A percentile compares a stretch with the other conserved stretches of the same genome.
These are phyloP conservation scores for Liopterus haemorrhoidalis DNA, from an alignment of 2,888 invertebrate species.

Conservation along the genomic window DNA sequence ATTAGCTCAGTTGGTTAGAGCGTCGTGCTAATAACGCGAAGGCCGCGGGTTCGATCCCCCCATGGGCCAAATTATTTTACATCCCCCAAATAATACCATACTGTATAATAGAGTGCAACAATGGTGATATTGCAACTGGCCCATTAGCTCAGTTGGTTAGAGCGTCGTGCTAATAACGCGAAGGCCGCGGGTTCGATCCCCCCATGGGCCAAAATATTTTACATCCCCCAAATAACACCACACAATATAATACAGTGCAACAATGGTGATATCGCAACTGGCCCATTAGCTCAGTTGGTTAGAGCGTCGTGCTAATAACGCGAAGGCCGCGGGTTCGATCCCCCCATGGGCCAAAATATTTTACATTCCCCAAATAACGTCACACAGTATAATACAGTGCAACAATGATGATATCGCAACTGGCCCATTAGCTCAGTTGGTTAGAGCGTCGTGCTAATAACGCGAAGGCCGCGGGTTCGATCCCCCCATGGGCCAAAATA, in stretches of 20 bases:
- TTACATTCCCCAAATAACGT: too few species aligned
- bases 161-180: slow-evolving; percentile 72
- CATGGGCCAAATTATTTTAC: slow-evolving; percentile 55
- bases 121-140: too few species aligned
- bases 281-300: slow-evolving; percentile 71
- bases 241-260: too few species aligned
- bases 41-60: slow-evolving; percentile 69
- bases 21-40: slow-evolving; percentile 72
- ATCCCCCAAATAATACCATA: too few species aligned
- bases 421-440: slow-evolving; percentile 72
- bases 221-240: too few species aligned
- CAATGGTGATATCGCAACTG: too few species aligned
- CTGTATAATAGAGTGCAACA: too few species aligned
- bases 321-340: slow-evolving; percentile 71
- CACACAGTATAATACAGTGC: too few species aligned
- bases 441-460: slow-evolving; percentile 72
- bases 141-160: slow-evolving; percentile 71
- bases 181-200: slow-evolving; percentile 70
- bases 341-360: slow-evolving; percentile 58
- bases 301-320: slow-evolving; percentile 72
- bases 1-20: slow-evolving; percentile 72
- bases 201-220: slow-evolving; percentile 56
- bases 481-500: slow-evolving; percentile 61
- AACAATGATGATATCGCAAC: too few species aligned
- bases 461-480: slow-evolving; percentile 71